Evolutionary conservation across 1,140 invertebrate genomes (phyloP).

Genomic region (Lethrus apterus): DNA sequence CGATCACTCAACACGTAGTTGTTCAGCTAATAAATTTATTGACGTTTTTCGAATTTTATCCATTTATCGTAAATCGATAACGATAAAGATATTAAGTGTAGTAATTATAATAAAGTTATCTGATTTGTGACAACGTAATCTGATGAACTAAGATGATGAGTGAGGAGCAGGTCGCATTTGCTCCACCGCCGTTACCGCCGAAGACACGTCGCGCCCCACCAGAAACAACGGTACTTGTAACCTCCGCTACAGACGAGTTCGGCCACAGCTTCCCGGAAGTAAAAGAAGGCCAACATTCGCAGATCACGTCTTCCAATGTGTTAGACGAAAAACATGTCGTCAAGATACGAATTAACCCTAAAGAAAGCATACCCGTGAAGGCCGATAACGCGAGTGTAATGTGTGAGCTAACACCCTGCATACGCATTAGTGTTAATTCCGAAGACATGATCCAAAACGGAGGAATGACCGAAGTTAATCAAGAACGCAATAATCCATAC

Average conservation of each 20-base stretch:
- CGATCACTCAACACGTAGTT: too few relatives aligned
- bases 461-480: constrained; percentile 23
- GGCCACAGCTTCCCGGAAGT: constrained; percentile 31
- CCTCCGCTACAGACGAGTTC: constrained; percentile 43
- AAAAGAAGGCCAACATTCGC: constrained; percentile 26
- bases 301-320: constrained; percentile 27
- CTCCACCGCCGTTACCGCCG: constrained; percentile 37
- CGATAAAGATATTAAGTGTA: background rate
- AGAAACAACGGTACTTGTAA: constrained; percentile 29
- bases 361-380: constrained; percentile 42
- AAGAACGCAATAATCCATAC: constrained; percentile 40
- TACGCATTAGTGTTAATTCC: constrained; percentile 45
- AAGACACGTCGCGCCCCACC: constrained; percentile 33
- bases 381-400: constrained; percentile 38
- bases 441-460: constrained; percentile 29
- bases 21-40: too few relatives aligned
- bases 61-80: background rate
- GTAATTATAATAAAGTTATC: background rate
- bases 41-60: too few relatives aligned
- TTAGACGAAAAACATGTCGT: constrained; percentile 50
- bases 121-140: constrained; percentile 8
- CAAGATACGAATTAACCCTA: constrained; percentile 59
- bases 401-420: constrained; percentile 31
- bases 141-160: constrained; percentile 14
- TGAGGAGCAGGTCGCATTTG: constrained; percentile 25